A percentile compares a stretch with the other conserved stretches of the same genome.
These are phyloP conservation scores for Liparis tanakae DNA, from an alignment of 2,797 vertebrate species.

Conservation along the genomic window DNA sequence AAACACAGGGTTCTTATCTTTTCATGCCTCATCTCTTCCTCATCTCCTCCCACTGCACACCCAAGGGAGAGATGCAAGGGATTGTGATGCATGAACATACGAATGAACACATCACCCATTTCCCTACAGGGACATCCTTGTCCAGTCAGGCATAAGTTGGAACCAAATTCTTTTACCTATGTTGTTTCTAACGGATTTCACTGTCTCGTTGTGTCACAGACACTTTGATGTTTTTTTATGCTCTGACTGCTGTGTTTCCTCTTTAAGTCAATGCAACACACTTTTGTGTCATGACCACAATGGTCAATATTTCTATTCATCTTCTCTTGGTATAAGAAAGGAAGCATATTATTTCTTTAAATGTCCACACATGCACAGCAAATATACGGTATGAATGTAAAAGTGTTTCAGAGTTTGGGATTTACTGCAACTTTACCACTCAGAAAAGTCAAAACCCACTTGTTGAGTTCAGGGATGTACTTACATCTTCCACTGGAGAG, in stretches of 20 bases:
- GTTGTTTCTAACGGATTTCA: slow-evolving; percentile 33
- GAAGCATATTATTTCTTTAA: background rate
- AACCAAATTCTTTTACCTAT: slow-evolving; percentile 51
- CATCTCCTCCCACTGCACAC: slow-evolving; percentile 30
- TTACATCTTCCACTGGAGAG: slow-evolving; percentile 12
- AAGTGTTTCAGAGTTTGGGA: background rate
- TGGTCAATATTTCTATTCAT: background rate
- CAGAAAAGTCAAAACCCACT: background rate
- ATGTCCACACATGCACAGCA: background rate
- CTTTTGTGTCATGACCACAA: background rate
- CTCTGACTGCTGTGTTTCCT: slow-evolving; percentile 1
- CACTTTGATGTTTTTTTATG: slow-evolving; percentile 16
- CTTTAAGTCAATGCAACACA: background rate
- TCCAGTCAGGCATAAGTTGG: slow-evolving; percentile 45
- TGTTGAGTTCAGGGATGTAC: background rate
- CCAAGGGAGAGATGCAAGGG: slow-evolving; percentile 40
- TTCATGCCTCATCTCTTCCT: slow-evolving; percentile 31
- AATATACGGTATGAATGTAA: background rate
- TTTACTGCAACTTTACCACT: background rate
- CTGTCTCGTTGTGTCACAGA: slow-evolving; percentile 28
- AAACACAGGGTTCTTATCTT: slow-evolving; percentile 12
- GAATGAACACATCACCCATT: slow-evolving; percentile 45
- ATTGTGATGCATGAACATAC: slow-evolving; percentile 39
- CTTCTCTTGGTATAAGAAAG: background rate
- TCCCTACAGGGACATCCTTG: slow-evolving; percentile 41